These are phyloP conservation scores for Spodoptera littoralis DNA, from an alignment of 2,888 invertebrate genomes.

Conservation along the genomic window DNA sequence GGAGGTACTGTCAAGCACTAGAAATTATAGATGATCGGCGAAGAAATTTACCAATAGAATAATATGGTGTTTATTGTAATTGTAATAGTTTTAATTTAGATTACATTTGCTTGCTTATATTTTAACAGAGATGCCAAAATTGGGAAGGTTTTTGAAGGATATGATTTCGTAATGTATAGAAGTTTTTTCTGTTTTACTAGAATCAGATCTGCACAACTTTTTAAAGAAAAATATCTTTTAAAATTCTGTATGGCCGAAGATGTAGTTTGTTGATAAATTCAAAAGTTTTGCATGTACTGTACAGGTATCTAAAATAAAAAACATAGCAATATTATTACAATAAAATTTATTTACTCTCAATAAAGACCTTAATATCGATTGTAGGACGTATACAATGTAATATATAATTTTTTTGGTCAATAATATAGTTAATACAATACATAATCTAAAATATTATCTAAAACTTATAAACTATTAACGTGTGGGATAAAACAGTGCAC, in stretches of 20 bases:
- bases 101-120: too few relatives aligned
- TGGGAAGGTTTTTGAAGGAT: too few relatives aligned
- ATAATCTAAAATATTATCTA: conserved; percentile 55
- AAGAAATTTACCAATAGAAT: too few relatives aligned
- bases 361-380: conserved; percentile 65
- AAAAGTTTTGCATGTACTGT: background rate
- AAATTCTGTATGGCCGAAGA: too few relatives aligned
- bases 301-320: conserved; percentile 18
- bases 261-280: too few relatives aligned
- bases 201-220: too few relatives aligned
- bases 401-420: conserved; percentile 71
- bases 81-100: too few relatives aligned
- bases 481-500: conserved; percentile 80
- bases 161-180: too few relatives aligned
- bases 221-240: too few relatives aligned
- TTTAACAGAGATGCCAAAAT: too few relatives aligned
- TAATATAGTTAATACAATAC: conserved; percentile 61
- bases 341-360: conserved; percentile 71
- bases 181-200: too few relatives aligned
- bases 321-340: conserved; percentile 47
- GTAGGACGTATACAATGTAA: conserved; percentile 62
- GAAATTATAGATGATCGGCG: background rate
- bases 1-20: background rate
- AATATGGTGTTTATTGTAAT: too few relatives aligned
- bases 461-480: conserved; percentile 61